Evolutionary conservation across 2,888 invertebrate species (phyloP).

Genomic region (Silvanus unidentatus): DNA sequence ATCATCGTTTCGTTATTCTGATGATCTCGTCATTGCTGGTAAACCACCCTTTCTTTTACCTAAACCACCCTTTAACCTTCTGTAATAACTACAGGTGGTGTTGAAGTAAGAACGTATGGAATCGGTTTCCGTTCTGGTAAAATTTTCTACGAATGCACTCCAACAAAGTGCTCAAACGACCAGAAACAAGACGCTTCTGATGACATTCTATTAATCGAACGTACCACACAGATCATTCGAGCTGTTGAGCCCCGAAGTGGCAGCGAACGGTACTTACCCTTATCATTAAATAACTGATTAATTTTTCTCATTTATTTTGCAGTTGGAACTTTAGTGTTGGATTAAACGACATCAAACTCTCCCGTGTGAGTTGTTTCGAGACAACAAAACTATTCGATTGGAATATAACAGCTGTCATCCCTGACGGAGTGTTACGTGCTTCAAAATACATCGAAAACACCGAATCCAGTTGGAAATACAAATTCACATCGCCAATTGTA

Average conservation of each 20-base stretch:
- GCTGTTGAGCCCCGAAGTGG: conserved; percentile 86
- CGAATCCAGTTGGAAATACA: conserved; percentile 35
- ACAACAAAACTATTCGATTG: conserved; percentile 42
- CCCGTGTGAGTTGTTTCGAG: conserved; percentile 44
- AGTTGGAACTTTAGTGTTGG: conserved; percentile 96
- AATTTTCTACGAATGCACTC: conserved; percentile 72
- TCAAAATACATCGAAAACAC: conserved; percentile 43
- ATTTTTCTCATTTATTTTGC: conserved; percentile 1
- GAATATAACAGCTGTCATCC: conserved; percentile 61
- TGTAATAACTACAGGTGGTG: no score
- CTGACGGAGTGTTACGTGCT: conserved; percentile 66
- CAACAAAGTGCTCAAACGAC: conserved; percentile 65
- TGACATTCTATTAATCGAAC: conserved; percentile 67
- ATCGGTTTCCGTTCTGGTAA: conserved; percentile 68
- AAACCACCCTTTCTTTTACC: conserved; percentile 41
- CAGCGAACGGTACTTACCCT: conserved; percentile 71
- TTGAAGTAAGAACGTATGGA: conserved; percentile 80
- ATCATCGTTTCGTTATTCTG: conserved; percentile 80
- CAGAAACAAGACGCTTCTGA: conserved; percentile 40
- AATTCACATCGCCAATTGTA: conserved; percentile 51
- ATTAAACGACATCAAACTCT: conserved; percentile 70
- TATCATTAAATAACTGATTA: conserved; percentile 3
- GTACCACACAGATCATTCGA: conserved; percentile 81
- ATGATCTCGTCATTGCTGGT: conserved; percentile 79
- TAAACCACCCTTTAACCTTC: conserved; percentile 13